Evolutionary conservation across 2,888 invertebrate genomes (phyloP), one percentile per base, ranked within the genome.

Genomic region (Cacoxenus indagator): DNA sequence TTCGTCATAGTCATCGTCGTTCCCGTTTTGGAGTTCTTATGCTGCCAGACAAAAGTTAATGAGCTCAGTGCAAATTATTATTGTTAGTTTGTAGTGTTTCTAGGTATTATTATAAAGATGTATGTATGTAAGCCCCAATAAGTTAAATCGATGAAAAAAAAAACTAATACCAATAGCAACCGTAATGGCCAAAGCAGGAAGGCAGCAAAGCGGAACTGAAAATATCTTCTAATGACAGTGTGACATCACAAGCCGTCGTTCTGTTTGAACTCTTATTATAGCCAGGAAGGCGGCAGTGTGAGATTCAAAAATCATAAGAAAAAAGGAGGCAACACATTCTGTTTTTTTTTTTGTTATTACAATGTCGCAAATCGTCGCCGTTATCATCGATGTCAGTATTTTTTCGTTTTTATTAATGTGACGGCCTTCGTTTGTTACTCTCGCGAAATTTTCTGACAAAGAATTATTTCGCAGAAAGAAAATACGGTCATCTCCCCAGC

Each of bases 141-240:
- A 54, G 70, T 72, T 73, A 67, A 75, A 75, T 61, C 26, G 64
- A 31, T 43, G 55, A 66, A 31, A 70, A 54, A 68, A 64, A 65
- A 65, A 37, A 4, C 31, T 6, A 75, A 54, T 64, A 67, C 62
- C 54, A 68, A 57, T 68, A 73, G 27, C 73, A 72, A 74, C 71
- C 72, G 67, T 64, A 73, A 75, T 59, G 65, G 70, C 68, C 65
- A 51, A 64, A 70, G 64, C 69, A 76, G 64, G 78, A 75, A 78
- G 73, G 73, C 76, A 79, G 68, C 77, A 81, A 83, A 84, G 84
- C 84, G 84, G 83, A 81, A 81, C 83, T 81, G 71, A 74, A 75
- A 80, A 82, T 67, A 67, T 76, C 11, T 11, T 29, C 22, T n/a
- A 62, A 27, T n/a, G n/a, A n/a, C n/a, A n/a, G n/a, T n/a, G n/a